Percentiles rank a stretch among this genome's conserved stretches.
phyloP scores from a whole-genome alignment of 2,797 vertebrate species.

The Oceanodroma leucorhoa region DNA sequence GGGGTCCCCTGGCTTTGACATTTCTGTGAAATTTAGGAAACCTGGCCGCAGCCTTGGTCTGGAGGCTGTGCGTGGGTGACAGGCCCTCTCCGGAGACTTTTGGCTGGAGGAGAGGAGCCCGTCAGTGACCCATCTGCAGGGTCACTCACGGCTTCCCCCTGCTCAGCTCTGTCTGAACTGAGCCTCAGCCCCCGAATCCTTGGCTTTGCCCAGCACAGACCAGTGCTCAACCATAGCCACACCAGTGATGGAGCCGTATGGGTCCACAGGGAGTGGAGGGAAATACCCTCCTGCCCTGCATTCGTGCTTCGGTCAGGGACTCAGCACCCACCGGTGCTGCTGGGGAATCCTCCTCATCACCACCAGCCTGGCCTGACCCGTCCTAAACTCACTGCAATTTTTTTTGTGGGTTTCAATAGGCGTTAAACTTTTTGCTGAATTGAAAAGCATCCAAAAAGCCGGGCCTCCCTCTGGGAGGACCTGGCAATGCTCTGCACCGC shows the following conservation, averaged over 20 bases:
- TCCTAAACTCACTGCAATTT: neutral
- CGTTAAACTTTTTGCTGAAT: neutral
- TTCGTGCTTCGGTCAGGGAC: neutral
- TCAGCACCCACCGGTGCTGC: neutral
- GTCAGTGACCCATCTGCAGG: accelerated
- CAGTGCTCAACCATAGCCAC: neutral
- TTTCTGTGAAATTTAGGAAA: neutral
- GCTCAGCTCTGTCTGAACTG: neutral
- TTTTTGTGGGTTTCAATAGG: neutral
- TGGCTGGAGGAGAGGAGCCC: neutral
- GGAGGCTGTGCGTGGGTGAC: neutral
- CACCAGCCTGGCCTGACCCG: accelerated
- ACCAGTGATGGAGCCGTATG: accelerated
- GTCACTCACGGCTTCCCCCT: neutral
- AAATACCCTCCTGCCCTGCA: neutral
- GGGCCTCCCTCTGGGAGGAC: neutral
- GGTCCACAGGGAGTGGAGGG: too few relatives aligned
- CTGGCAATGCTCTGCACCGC: neutral
- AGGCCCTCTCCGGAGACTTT: neutral
- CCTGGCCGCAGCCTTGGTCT: neutral
- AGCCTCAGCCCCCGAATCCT: accelerated
- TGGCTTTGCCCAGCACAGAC: neutral
- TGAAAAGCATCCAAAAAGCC: neutral
- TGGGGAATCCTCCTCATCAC: neutral
- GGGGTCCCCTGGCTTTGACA: neutral